Evolutionary conservation across 2,113 vertebrate genomes (phyloP), one percentile per base, ranked within the genome.

Genomic region (Equus quagga): DNA sequence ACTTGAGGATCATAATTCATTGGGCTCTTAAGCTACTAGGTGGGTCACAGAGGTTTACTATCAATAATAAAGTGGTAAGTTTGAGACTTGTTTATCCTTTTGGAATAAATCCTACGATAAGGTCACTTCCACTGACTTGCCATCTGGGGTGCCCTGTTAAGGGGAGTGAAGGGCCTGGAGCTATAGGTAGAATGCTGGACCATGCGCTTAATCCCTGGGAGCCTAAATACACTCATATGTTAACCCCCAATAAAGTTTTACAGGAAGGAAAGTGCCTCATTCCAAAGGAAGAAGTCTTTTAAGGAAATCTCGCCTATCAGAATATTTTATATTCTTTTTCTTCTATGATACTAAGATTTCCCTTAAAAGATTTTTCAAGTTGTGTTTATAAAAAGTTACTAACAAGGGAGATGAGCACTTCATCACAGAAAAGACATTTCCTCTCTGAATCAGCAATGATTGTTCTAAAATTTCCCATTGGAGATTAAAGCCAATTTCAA

Each of bases 331-430:
- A 36, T 75, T 49, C 62, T 75, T 79, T 46, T 65, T 73, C 26
- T 56, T 80, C 18, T 33, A 31, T 19, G 67, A 46, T 21, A 23
- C 19, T 75, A 94, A 51, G 49, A 91, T 75, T 51, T 72, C 31
- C 36, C 90, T 88, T 56, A 67, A 62, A 89, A 62, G 33, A 95
- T 15, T 69, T 93, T 69, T 51, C n/a, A 87, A 83, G 73, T 51
- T 28, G 79, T 78, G 18, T 84, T 84, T 75, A 91, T 78, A 54
- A 89, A 83, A 90, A 46, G 36, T 13, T 56, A 54, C 12, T 28
- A 72, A 17, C 33, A 26, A 28, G 46, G 46, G 28, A 79, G 28
- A 79, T 58, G 13, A 72, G 13, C 26, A 72, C 4, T 41, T 23
- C 31, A 58, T n/a, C 54, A 64, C 7, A 93, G 56, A 70, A 92